Base-by-base conservation (phyloP, 1,140 invertebrate genomes). In the Eurosta solidaginis region DNA sequence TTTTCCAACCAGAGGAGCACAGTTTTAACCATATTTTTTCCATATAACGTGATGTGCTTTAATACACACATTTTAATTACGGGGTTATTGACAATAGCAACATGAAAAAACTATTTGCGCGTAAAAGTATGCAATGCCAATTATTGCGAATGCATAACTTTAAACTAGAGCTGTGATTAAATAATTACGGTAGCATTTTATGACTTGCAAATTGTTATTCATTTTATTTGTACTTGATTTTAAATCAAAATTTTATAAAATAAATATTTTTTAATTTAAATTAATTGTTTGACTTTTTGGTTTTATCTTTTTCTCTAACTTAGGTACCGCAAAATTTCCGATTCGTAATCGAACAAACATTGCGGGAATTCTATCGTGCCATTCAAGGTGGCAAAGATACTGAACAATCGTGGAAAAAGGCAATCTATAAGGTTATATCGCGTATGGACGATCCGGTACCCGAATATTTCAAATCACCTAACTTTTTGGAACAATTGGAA, bases 391-490 rank as follows among this genome's bases (percentile, higher is more conserved):
- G 96, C 79, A 98, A 98, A 89, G 98, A 99, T 90, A 89, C 93
- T 29, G 98, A 99, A 89, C 98, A 98, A 87, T 99, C 97, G 80
- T 99, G 98, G 98, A 99, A 99, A 91, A 99, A 99, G 89, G 94
- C 96, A 81, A 99, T 99, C 89, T 99, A 99, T 92, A 99, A 99
- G 90, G 94, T 99, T 82, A 99, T 99, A 88, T 98, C 97, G 81
- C 93, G 98, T 87, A 91, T 99, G 89, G 98, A 99, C 90, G 98
- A 99, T 89, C 93, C 94, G 49, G 96, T 99, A 80, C 98, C 98
- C 78, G 98, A 99, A 88, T 99, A 98, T 91, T 99, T 99, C 93
- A 99, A 99, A 90, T 96, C 96, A 81, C 96, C 97, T 52, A 98
- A 99, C 91, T 99, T 99, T 91, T 93, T 99, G 88, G 97, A 99